Conservation (phyloP, 2,113 vertebrate genomes). For the Xiphophorus couchianus region DNA sequence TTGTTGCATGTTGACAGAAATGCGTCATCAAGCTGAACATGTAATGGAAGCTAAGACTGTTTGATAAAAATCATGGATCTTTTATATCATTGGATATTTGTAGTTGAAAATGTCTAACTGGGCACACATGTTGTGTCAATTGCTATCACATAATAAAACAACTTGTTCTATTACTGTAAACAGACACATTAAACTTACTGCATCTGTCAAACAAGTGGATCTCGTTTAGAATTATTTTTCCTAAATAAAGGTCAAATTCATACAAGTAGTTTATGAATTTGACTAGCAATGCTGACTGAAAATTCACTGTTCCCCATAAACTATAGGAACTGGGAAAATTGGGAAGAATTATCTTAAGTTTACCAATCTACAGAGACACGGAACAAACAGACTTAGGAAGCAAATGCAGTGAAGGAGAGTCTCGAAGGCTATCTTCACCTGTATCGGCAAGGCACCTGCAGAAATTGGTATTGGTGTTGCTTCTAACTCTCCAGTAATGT, state of each 20-base stretch:
- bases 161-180: neutral
- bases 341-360: neutral
- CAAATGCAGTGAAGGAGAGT: neutral
- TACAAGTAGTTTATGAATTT: too few relatives aligned
- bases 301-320: neutral
- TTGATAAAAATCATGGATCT: neutral
- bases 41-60: neutral
- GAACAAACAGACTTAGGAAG: neutral
- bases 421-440: neutral
- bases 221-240: constrained; percentile 24
- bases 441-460: neutral
- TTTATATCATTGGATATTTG: neutral
- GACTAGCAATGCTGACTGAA: neutral
- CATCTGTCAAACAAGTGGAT: constrained; percentile 6
- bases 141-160: neutral
- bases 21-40: neutral
- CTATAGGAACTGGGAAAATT: neutral
- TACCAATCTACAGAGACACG: neutral
- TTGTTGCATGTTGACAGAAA: neutral
- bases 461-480: neutral
- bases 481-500: neutral
- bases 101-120: neutral
- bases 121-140: neutral
- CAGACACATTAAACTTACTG: neutral
- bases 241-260: constrained; percentile 40